phyloP scores from a whole-genome alignment of 2,113 vertebrate species.

The Pagrus major region DNA sequence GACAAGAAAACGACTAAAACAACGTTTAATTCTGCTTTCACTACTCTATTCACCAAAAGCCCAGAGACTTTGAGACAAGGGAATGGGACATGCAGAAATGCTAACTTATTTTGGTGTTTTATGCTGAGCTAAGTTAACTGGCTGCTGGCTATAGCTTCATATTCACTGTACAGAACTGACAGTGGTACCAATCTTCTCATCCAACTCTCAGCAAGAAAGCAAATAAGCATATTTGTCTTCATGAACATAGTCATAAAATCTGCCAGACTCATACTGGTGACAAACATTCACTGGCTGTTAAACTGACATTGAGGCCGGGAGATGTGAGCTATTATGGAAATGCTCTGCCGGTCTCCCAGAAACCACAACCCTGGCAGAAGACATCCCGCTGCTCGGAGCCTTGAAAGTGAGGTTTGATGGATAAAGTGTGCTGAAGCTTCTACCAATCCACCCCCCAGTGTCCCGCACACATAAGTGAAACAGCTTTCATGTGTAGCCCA shows the following conservation, averaged over 20 bases:
- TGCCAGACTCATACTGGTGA: slow-evolving; percentile 1
- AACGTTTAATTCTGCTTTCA: background rate
- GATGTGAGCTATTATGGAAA: slow-evolving; percentile 43
- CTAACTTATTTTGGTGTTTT: background rate
- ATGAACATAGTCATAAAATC: slow-evolving; percentile 12
- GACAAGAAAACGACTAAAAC: slow-evolving; percentile 6
- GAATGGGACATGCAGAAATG: background rate
- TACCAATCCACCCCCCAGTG: slow-evolving; percentile 14
- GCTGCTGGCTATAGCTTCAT: background rate
- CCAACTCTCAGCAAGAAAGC: background rate
- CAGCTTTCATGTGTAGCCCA: slow-evolving; percentile 46
- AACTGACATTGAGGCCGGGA: slow-evolving; percentile 8
- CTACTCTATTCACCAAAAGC: background rate
- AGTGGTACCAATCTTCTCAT: background rate
- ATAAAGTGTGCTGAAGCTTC: slow-evolving; percentile 53
- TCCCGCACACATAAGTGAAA: slow-evolving; percentile 40
- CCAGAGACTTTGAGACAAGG: no score
- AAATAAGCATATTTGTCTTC: background rate
- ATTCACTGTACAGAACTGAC: no score
- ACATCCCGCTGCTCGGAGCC: slow-evolving; percentile 9
- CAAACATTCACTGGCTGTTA: slow-evolving; percentile 19
- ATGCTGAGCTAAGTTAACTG: background rate
- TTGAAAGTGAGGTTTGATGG: slow-evolving; percentile 60
- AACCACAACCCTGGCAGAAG: slow-evolving; percentile 41
- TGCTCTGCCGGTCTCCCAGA: slow-evolving; percentile 34